Base-by-base conservation (phyloP, 2,797 vertebrate species). In the Scyliorhinus canicula region DNA sequence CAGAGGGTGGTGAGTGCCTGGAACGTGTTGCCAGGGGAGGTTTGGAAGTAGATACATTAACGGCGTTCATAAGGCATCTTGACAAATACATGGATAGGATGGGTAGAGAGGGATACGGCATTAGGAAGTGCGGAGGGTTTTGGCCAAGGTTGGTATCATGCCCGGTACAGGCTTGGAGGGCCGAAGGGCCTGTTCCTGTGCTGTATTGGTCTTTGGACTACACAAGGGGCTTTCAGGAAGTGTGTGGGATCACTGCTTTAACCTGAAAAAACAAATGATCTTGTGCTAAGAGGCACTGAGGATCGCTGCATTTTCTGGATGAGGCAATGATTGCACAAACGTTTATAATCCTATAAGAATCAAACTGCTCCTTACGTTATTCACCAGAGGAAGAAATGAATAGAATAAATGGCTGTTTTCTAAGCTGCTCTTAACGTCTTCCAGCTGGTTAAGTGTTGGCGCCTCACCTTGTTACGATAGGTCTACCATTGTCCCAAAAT, bases 261-360 rank as follows among this genome's bases (percentile, higher is more conserved):
- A 40, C 40, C 79, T 44, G 74, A 79, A 16, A 3, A 40, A 79
- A 35, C n/a, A 79, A 79, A n/a, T n/a, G 40, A n/a, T 16, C 74
- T 44, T 5, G 40, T 21, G 0, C 19, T 44, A 47, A 3, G 40
- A 21, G n/a, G 40, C 0, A 11, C 40, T 82, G 40, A 3, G 74
- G 21, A 2, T 82, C 79, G 7, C n/a, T 82, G 40, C 3, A 40
- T 16, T 47, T 40, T 82, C 3, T 82, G 79, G 79, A 82, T 82
- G 79, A 82, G 79, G 79, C 79, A 82, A 82, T 47, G 79, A 40
- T 82, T 82, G 79, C n/a, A 40, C 44, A 82, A 44, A 82, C 79
- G 1, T 82, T 82, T 47, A 44, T n/a, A 82, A 82, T 16, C 19
- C 16, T 40, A 44, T 82, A 82, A 40, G 79, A 40, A 40, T 82